These are phyloP conservation scores for Oncorhynchus clarkii DNA, from an alignment of 2,113 vertebrate genomes.

Conservation along the genomic window DNA sequence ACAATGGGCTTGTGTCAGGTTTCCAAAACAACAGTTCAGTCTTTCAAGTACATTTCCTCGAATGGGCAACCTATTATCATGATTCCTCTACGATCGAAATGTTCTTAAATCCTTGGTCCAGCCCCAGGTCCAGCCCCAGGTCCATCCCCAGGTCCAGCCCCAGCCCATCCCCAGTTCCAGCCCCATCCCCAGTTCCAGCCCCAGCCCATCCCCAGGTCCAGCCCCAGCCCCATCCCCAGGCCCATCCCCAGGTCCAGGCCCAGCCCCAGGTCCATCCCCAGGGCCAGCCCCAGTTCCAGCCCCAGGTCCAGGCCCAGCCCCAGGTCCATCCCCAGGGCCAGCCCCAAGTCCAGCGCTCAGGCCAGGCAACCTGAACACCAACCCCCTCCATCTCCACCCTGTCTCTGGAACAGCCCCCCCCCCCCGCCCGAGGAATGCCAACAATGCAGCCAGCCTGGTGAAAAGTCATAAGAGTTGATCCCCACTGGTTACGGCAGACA, in stretches of 20 bases:
- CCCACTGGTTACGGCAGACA: conserved; percentile 51
- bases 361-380: conserved; percentile 16
- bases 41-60: conserved; percentile 32
- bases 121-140: no score
- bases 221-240: no score
- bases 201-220: no score
- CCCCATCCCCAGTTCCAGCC: no score
- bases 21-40: conserved; percentile 26
- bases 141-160: no score
- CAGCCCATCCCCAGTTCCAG: no score
- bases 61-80: conserved; percentile 36
- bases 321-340: no score
- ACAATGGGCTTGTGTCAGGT: conserved; percentile 41
- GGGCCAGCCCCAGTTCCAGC: no score
- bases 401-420: background rate
- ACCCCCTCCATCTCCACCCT: background rate
- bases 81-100: conserved; percentile 1
- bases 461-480: conserved; percentile 63
- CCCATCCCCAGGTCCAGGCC: no score
- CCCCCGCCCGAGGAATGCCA: no score
- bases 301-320: no score
- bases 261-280: no score
- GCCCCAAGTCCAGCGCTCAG: background rate
- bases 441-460: conserved; percentile 49
- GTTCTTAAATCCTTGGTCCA: background rate